A percentile compares a stretch with the other conserved stretches of the same genome.
These are phyloP conservation scores for Nothocercus julius DNA, from an alignment of 2,113 vertebrate species.

Conservation along the genomic window DNA sequence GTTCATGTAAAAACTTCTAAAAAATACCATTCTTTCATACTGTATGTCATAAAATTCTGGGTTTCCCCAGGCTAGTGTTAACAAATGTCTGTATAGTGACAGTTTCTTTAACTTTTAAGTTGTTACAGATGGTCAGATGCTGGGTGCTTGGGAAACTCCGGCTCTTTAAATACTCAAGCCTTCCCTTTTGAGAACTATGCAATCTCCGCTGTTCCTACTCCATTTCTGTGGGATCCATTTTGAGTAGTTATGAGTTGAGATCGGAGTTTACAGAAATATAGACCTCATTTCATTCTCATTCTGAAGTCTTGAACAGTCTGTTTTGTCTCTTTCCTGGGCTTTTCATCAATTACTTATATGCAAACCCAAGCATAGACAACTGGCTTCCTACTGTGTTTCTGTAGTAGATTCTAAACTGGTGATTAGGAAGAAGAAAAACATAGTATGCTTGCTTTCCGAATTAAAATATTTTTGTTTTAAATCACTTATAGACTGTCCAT, in stretches of 20 bases:
- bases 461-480: not conserved
- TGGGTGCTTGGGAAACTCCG: not conserved
- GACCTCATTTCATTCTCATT: not conserved
- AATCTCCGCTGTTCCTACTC: not conserved
- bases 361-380: not conserved
- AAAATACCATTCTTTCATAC: not conserved
- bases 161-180: not conserved
- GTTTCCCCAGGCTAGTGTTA: not conserved
- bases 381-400: not conserved
- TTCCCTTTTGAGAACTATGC: rapidly evolving
- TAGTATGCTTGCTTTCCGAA: not conserved
- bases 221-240: not conserved
- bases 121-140: not conserved
- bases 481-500: not conserved
- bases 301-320: not conserved
- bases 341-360: not conserved
- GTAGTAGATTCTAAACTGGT: not conserved
- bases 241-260: not conserved
- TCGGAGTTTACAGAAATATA: not conserved
- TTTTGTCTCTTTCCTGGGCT: not conserved
- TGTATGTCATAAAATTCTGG: not conserved
- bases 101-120: not conserved
- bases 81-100: not conserved
- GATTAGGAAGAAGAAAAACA: not conserved
- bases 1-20: not conserved